Conservation (phyloP, 2,888 invertebrate species). For the Agrochola lychnidis region DNA sequence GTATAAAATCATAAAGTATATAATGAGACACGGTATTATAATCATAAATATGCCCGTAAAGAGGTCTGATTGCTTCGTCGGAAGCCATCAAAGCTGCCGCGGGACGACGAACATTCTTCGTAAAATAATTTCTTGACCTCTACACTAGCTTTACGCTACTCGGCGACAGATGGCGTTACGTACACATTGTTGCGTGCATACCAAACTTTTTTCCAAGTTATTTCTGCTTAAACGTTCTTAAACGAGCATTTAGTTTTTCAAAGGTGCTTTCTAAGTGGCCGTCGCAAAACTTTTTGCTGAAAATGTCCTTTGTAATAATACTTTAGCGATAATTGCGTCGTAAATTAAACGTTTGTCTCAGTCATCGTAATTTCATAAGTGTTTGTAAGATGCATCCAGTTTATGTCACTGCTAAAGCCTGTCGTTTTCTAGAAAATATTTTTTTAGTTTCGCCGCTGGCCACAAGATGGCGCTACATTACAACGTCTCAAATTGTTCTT, state of each 20-base stretch:
- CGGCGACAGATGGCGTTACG: conserved; percentile 88
- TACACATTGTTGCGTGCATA: conserved; percentile 84
- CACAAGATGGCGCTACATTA: conserved; percentile 62
- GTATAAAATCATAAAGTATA: conserved; percentile 89
- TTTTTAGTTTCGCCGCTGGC: conserved; percentile 35
- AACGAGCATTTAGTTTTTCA: conserved; percentile 89
- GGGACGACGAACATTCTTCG: conserved; percentile 84
- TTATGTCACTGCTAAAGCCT: conserved; percentile 55
- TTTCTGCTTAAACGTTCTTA: conserved; percentile 88
- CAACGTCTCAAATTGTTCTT: conserved; percentile 38
- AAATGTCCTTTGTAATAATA: conserved; percentile 86
- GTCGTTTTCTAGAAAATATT: conserved; percentile 34
- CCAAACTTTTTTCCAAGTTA: conserved; percentile 83
- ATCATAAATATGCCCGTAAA: conserved; percentile 90
- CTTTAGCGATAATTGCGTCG: conserved; percentile 85
- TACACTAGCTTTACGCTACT: conserved; percentile 82
- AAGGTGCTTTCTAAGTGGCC: conserved; percentile 88
- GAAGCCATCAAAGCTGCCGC: conserved; percentile 89
- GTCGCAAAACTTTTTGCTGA: conserved; percentile 80
- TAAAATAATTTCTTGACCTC: conserved; percentile 86
- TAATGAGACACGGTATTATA: conserved; percentile 90
- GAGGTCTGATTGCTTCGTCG: conserved; percentile 90
- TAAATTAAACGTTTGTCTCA: conserved; percentile 82
- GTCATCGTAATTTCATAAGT: conserved; percentile 83
- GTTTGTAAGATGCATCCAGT: conserved; percentile 74